phyloP scores from a whole-genome alignment of 2,888 invertebrate species.

The Catocala nupta region DNA sequence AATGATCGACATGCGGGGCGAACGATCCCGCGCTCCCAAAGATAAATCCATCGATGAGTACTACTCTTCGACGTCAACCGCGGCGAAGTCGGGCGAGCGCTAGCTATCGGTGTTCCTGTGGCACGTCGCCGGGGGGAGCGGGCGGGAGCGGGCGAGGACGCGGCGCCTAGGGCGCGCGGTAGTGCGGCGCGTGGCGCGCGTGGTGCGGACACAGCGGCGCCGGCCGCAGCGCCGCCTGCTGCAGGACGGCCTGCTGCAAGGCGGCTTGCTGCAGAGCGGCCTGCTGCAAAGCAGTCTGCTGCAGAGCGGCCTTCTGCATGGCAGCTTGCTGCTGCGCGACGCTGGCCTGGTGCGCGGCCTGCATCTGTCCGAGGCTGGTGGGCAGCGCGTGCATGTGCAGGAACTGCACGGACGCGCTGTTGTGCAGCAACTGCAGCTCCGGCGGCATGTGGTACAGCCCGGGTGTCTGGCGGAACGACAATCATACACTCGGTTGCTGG shows the following conservation, averaged over 20 bases:
- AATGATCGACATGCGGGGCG: neutral
- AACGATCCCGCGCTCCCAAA: neutral
- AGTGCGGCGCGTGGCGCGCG: constrained; percentile 55
- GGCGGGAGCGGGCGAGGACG: no score
- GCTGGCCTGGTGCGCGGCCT: constrained; percentile 51
- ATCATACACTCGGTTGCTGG: neutral
- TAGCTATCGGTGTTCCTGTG: no score
- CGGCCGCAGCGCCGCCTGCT: constrained; percentile 32
- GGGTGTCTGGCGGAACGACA: constrained; percentile 67
- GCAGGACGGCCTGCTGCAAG: constrained; percentile 15
- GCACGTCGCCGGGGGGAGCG: neutral
- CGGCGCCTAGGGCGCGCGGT: constrained; percentile 53
- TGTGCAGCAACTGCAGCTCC: constrained; percentile 79
- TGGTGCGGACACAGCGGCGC: constrained; percentile 70
- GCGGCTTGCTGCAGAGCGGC: constrained; percentile 39
- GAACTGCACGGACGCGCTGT: constrained; percentile 79
- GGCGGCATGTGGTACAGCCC: constrained; percentile 85
- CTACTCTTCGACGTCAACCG: no score
- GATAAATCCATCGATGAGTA: no score
- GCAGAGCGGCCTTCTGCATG: constrained; percentile 46
- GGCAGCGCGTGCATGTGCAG: constrained; percentile 74
- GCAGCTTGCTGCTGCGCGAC: constrained; percentile 34
- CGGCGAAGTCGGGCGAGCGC: neutral
- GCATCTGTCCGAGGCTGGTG: constrained; percentile 59
- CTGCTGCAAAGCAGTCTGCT: constrained; percentile 48